These are phyloP conservation scores for Astreopora myriophthalma DNA, from an alignment of 64 coral and sea anemone species.

Conservation along the genomic window DNA sequence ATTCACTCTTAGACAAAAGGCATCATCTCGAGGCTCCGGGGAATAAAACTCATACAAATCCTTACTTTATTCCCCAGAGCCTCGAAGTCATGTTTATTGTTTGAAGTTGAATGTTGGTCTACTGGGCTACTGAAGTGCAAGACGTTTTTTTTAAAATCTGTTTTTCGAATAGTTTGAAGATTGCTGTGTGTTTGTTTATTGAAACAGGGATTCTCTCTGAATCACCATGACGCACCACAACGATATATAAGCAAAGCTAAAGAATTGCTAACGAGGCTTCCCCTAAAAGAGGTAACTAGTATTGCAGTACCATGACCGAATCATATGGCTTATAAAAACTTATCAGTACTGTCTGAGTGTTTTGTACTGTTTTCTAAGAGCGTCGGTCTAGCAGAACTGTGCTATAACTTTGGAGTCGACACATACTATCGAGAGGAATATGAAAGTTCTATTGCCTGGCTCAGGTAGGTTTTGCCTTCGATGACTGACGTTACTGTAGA, in stretches of 20 bases:
- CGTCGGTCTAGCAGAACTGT: conserved; percentile 62
- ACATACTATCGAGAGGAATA: conserved; percentile 89
- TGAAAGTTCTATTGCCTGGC: conserved; percentile 77
- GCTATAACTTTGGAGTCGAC: conserved; percentile 98
- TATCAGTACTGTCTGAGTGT: neutral
- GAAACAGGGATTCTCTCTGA: conserved; percentile 64
- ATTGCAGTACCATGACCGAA: neutral
- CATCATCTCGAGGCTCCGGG: too few relatives aligned
- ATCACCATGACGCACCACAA: conserved; percentile 60
- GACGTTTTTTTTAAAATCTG: too few relatives aligned
- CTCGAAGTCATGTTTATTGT: too few relatives aligned
- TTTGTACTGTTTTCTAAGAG: conserved; percentile 28
- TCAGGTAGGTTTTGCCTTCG: conserved; percentile 56
- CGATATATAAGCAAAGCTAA: conserved; percentile 76
- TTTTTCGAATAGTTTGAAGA: too few relatives aligned
- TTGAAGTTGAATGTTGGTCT: too few relatives aligned
- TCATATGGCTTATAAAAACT: neutral
- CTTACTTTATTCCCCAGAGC: too few relatives aligned
- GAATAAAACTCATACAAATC: too few relatives aligned
- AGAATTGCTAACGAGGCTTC: conserved; percentile 62
- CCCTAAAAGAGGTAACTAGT: conserved; percentile 77
- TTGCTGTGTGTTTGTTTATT: too few relatives aligned
- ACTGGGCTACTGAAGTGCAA: too few relatives aligned
- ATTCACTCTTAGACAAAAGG: too few relatives aligned
- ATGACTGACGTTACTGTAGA: too few relatives aligned